Conservation (phyloP, 2,797 vertebrate species). For the Anabacerthia variegaticeps region DNA sequence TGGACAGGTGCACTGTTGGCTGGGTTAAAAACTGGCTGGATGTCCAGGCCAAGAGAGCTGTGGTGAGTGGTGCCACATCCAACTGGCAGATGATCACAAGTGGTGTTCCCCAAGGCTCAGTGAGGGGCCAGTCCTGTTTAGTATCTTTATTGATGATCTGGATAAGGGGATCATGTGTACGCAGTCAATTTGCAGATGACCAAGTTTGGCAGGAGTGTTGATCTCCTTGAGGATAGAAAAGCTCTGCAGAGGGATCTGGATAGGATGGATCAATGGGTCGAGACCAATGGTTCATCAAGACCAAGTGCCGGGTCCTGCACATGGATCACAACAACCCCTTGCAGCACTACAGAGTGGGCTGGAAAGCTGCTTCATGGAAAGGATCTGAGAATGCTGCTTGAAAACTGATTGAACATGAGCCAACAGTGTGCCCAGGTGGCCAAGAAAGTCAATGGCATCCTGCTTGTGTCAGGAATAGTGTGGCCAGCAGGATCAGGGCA, state of each 20-base stretch:
- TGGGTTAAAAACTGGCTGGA: not conserved
- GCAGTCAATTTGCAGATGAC: not conserved
- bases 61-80: not conserved
- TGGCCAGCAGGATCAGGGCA: too few relatives aligned
- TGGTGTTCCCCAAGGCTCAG: not conserved
- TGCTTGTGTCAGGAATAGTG: not conserved
- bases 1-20: not conserved
- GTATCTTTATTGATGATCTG: fast-evolving
- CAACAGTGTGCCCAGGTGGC: not conserved
- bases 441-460: not conserved
- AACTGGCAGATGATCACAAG: not conserved
- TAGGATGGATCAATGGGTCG: not conserved
- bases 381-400: not conserved
- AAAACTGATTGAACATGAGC: not conserved
- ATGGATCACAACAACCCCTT: not conserved
- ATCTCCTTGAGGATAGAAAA: not conserved
- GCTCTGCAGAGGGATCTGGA: not conserved
- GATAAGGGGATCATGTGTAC: not conserved
- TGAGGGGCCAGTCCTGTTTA: not conserved
- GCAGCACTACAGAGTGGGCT: not conserved
- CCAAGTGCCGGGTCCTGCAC: not conserved
- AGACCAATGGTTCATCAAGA: not conserved
- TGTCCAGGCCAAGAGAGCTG: not conserved
- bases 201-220: not conserved
- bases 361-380: not conserved